Evolutionary conservation across 2,888 invertebrate species (phyloP).

Genomic region (Patella ulyssiponensis): DNA sequence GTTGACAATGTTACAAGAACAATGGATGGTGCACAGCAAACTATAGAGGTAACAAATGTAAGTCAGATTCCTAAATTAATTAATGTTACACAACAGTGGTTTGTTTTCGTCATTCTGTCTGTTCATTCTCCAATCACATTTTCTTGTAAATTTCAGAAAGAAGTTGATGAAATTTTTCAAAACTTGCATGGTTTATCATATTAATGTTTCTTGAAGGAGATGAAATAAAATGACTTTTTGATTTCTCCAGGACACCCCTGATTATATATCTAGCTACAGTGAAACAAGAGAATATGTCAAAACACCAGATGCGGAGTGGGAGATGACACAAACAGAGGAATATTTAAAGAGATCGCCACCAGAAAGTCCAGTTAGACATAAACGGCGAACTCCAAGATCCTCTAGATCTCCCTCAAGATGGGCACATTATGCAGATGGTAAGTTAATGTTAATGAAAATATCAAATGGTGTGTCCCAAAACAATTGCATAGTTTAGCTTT

Average conservation of each 20-base stretch:
- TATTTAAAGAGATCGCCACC: conserved; percentile 57
- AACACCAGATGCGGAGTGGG: conserved; percentile 11
- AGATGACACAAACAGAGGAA: conserved; percentile 48
- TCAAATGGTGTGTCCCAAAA: too few species aligned
- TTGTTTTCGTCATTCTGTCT: too few species aligned
- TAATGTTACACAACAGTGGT: too few species aligned
- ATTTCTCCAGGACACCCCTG: too few species aligned
- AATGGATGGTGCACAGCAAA: not conserved
- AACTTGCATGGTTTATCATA: not conserved
- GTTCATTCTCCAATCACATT: too few species aligned
- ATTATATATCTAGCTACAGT: too few species aligned
- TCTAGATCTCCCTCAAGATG: conserved; percentile 14
- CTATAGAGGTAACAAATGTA: not conserved
- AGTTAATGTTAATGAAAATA: too few species aligned
- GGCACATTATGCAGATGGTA: not conserved
- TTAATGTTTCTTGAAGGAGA: not conserved
- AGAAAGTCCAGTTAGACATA: conserved; percentile 51
- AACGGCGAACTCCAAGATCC: not conserved
- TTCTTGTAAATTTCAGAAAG: too few species aligned
- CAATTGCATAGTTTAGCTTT: too few species aligned
- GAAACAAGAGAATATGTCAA: too few species aligned
- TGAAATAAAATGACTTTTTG: not conserved
- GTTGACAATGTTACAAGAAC: not conserved
- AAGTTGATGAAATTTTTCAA: too few species aligned
- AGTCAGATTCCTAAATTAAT: not conserved